phyloP scores from a whole-genome alignment of 2,113 vertebrate genomes.

The Synchiropus splendidus region DNA sequence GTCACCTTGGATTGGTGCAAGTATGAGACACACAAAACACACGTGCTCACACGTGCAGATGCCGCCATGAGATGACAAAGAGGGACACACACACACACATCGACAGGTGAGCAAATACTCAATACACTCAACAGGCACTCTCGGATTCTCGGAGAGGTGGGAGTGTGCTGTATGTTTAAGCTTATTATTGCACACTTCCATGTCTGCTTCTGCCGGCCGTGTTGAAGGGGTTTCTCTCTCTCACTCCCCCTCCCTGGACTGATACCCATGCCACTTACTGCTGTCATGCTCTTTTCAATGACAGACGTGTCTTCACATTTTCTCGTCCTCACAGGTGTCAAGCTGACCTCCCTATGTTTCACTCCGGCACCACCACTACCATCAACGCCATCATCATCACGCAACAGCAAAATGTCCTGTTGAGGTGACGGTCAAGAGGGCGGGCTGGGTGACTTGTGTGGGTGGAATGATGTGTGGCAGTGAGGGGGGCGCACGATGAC shows the following conservation, averaged over 20 bases:
- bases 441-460: conserved; percentile 21
- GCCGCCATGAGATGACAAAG: conserved; percentile 19
- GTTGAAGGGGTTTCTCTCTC: neutral
- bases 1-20: conserved; percentile 69
- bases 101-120: conserved; percentile 1
- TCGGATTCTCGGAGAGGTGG: conserved; percentile 41
- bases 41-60: conserved; percentile 15
- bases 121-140: conserved; percentile 8
- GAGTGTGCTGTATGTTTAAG: conserved; percentile 38
- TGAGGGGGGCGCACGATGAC: conserved; percentile 9
- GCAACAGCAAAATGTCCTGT: conserved; percentile 18
- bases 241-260: neutral
- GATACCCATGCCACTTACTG: conserved; percentile 4
- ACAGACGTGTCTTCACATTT: conserved; percentile 14
- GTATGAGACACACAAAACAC: conserved; percentile 27
- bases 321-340: conserved; percentile 4
- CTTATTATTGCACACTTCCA: conserved; percentile 35
- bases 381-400: conserved; percentile 6
- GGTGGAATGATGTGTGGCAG: conserved; percentile 11
- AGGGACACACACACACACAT: conserved; percentile 13
- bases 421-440: conserved; percentile 40
- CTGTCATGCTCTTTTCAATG: conserved; percentile 36
- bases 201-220: conserved; percentile 2
- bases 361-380: neutral
- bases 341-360: neutral